phyloP scores from a whole-genome alignment of 2,797 vertebrate species.

The Craterocephalus amniculus region DNA sequence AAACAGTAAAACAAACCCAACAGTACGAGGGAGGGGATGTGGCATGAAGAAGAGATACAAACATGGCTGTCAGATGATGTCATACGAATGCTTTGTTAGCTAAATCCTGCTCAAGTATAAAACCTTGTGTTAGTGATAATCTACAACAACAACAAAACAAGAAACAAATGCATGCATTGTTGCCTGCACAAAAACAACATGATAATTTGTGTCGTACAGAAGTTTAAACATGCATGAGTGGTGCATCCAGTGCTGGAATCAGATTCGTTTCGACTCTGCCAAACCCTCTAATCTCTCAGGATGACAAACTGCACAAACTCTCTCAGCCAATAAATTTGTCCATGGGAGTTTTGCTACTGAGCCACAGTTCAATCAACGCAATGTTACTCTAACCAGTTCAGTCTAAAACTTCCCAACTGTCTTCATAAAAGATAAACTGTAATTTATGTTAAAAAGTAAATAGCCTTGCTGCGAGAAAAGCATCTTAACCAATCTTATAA shows the following conservation, averaged over 20 bases:
- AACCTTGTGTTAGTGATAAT: not conserved
- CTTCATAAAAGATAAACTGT: not conserved
- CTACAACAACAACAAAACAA: not conserved
- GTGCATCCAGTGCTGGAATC: not conserved
- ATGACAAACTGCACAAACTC: constrained; percentile 18
- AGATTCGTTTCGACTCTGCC: constrained; percentile 25
- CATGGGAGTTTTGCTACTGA: constrained; percentile 10
- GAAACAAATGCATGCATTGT: not conserved
- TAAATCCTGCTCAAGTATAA: not conserved
- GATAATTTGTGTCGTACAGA: not conserved
- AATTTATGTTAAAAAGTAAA: not conserved
- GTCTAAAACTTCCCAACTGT: not conserved
- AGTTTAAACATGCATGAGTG: constrained; percentile 4
- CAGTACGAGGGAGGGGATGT: constrained; percentile 15
- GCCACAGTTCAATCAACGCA: constrained; percentile 1
- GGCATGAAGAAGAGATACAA: not conserved
- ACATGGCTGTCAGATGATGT: not conserved
- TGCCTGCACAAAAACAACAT: not conserved
- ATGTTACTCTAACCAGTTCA: not conserved
- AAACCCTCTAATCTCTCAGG: constrained; percentile 28
- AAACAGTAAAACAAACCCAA: constrained; percentile 40
- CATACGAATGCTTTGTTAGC: not conserved
- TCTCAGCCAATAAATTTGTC: constrained; percentile 31
- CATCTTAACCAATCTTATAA: too few species aligned
- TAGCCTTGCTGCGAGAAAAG: fast-evolving